phyloP scores from a whole-genome alignment of 2,888 invertebrate species.

The Nomada ferruginata region DNA sequence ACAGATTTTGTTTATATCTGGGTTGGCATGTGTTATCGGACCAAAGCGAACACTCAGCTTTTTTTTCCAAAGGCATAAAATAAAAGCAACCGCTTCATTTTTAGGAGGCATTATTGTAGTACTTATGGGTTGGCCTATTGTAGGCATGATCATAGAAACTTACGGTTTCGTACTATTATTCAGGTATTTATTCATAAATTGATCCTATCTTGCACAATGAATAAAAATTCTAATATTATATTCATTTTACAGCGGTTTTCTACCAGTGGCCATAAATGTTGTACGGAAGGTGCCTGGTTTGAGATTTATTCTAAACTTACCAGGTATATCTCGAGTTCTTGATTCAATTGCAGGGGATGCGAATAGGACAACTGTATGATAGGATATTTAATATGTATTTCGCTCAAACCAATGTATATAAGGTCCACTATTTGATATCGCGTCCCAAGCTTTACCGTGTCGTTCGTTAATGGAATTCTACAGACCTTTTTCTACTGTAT shows the following conservation, averaged over 20 bases:
- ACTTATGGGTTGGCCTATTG: conserved; percentile 96
- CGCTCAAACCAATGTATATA: conserved; percentile 74
- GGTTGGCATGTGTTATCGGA: conserved; percentile 98
- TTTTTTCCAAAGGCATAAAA: conserved; percentile 98
- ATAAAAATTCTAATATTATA: conserved; percentile 43
- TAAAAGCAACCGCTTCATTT: conserved; percentile 95
- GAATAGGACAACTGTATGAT: conserved; percentile 93
- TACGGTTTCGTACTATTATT: conserved; percentile 97
- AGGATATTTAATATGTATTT: conserved; percentile 32
- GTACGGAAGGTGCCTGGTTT: conserved; percentile 96
- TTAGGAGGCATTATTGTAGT: conserved; percentile 97
- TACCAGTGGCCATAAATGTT: conserved; percentile 98
- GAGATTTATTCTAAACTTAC: conserved; percentile 94
- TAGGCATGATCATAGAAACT: conserved; percentile 98
- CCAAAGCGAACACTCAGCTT: conserved; percentile 97
- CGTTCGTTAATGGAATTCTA: conserved; percentile 45
- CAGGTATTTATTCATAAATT: conserved; percentile 85
- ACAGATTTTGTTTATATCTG: conserved; percentile 97
- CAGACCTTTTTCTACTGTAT: conserved; percentile 56
- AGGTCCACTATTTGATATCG: conserved; percentile 55
- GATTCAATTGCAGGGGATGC: conserved; percentile 93
- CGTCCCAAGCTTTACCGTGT: conserved; percentile 40
- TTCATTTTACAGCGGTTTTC: conserved; percentile 92
- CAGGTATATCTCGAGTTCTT: conserved; percentile 94
- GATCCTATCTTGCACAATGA: background rate